Evolutionary conservation across 2,888 invertebrate genomes (phyloP), one percentile per base, ranked within the genome.

Genomic region (Dynastes hyllus): DNA sequence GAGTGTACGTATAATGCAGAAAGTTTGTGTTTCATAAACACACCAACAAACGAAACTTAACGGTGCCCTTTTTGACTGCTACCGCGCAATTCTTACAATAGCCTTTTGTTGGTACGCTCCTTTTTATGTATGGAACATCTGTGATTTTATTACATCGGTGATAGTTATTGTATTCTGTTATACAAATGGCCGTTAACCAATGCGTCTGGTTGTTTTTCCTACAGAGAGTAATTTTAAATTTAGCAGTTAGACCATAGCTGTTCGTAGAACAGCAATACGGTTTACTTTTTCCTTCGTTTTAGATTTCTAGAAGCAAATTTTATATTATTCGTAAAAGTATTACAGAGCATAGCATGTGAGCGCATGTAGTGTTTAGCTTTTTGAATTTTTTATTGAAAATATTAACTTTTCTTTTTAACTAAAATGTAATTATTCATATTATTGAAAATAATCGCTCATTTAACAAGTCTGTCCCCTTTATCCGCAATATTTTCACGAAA

Each of bases 41-140:
- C 77, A 69, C 77, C 58, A 67, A n/a, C 77, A 77, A 77, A 77
- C 53, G 55, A 55, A 77, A 77, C 69, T 51, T 77, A 53, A 51
- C 40, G 55, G 29, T 40, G 67, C 77, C 77, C 67, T 77, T 77
- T 45, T 77, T 69, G 45, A 58, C 77, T 77, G 53, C 37, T 58
- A 37, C 40, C 58, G 66, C 37, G 55, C 67, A 77, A 77, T 77
- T 76, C 75, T 45, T 61, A 78, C 71, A 78, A 78, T 45, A 16
- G 77, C 55, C 51, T 69, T 73, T 80, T 80, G 80, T 80, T 69
- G 69, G 37, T 45, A 55, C 78, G 75, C 73, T 79, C 79, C 81
- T 80, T 80, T 82, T 82, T 80, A 76, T 78, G 69, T 81, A 82
- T 78, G 78, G 82, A 81, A 81, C 82, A 82, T 82, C 82, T 80